Percentiles rank a stretch among this genome's conserved stretches.
These are phyloP conservation scores for Drosophila nigrodunni DNA, from an alignment of 1,140 invertebrate species.

Conservation along the genomic window DNA sequence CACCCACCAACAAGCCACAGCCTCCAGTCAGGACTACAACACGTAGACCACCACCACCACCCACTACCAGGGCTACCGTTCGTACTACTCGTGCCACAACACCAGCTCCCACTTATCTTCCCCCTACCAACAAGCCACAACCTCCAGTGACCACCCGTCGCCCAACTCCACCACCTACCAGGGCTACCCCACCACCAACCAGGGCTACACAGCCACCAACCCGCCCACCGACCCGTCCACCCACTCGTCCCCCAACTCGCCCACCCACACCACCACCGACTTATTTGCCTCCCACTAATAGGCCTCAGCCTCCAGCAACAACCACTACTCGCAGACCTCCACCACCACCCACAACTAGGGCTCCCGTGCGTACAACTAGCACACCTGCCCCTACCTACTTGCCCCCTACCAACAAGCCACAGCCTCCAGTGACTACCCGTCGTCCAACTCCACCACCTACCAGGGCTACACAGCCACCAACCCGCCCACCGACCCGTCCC, in stretches of 20 bases:
- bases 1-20: constrained; percentile 47
- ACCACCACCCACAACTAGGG: constrained; percentile 38
- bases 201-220: constrained; percentile 29
- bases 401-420: constrained; percentile 54
- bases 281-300: constrained; percentile 49
- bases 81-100: constrained; percentile 40
- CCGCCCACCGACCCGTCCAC: constrained; percentile 22
- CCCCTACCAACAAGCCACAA: constrained; percentile 49
- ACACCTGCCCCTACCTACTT: constrained; percentile 54
- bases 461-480: constrained; percentile 28
- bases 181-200: constrained; percentile 31
- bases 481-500: constrained; percentile 25
- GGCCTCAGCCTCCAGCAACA: constrained; percentile 45
- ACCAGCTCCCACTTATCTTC: constrained; percentile 55
- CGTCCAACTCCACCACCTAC: constrained; percentile 51
- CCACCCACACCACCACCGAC: constrained; percentile 28
- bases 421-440: constrained; percentile 46
- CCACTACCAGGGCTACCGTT: constrained; percentile 33
- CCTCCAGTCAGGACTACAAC: constrained; percentile 39
- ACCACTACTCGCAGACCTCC: constrained; percentile 40
- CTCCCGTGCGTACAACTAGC: constrained; percentile 26
- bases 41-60: constrained; percentile 33
- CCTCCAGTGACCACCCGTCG: constrained; percentile 42
- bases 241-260: constrained; percentile 32
- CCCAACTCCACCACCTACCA: constrained; percentile 45